Conservation (phyloP, 2,888 invertebrate species). For the Carabus problematicus region DNA sequence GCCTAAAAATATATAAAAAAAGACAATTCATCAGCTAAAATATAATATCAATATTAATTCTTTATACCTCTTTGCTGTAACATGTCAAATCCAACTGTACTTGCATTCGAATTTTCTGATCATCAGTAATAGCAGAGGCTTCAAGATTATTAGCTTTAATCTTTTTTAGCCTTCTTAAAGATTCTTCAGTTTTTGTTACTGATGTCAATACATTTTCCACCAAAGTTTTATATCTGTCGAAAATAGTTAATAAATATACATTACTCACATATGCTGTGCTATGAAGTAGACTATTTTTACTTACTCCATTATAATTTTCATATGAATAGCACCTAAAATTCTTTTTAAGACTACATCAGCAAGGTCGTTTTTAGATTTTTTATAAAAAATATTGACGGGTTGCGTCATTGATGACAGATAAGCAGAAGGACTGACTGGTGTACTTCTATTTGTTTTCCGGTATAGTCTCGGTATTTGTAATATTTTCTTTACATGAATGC, state of each 20-base stretch:
- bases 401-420: slow-evolving; percentile 76
- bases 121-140: slow-evolving; percentile 65
- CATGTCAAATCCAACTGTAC: slow-evolving; percentile 83
- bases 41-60: background rate
- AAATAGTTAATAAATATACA: background rate
- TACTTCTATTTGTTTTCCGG: slow-evolving; percentile 87
- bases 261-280: background rate
- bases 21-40: background rate
- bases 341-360: slow-evolving; percentile 55
- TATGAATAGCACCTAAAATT: slow-evolving; percentile 59
- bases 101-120: slow-evolving; percentile 93
- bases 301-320: slow-evolving; percentile 62
- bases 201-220: slow-evolving; percentile 90
- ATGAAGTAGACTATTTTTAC: slow-evolving; percentile 45
- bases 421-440: slow-evolving; percentile 79
- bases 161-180: slow-evolving; percentile 83
- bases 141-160: slow-evolving; percentile 59
- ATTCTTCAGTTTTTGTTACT: slow-evolving; percentile 95
- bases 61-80: slow-evolving; percentile 66
- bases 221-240: slow-evolving; percentile 68
- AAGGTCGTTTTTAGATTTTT: slow-evolving; percentile 58
- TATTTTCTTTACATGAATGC: slow-evolving; percentile 77
- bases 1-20: slow-evolving; percentile 7
- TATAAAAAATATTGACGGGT: slow-evolving; percentile 67
- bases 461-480: slow-evolving; percentile 93